Base-by-base conservation (phyloP, 2,888 invertebrate species). In the Rhamphomyia laevipes region DNA sequence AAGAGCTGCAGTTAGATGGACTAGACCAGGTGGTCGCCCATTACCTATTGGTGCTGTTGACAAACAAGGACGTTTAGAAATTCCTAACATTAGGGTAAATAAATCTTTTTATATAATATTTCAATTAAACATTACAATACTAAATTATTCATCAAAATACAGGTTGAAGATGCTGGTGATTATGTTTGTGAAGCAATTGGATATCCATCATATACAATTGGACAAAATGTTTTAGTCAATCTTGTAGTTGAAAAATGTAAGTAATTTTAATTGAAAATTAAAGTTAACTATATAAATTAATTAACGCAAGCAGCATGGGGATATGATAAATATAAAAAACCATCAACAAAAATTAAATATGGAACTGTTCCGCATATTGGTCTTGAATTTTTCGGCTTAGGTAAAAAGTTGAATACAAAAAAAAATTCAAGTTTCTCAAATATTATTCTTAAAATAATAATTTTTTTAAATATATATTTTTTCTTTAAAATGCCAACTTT, bases 171-270 rank as follows among this genome's bases (percentile, higher is more conserved):
- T 58, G 75, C 81, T 18, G 94, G 94, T 37, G 75, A 77, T 2
- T 95, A 94, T 70, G 74, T 86, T 49, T 95, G 95, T 66, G 82
- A 86, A 66, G 89, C 90, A 2, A 71, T 79, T 9, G 80, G 78
- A 5, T 82, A 81, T 61, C 73, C 82, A 17, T 61, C 73, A 30
- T 73, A 76, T 35, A 72, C 77, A 1, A 77, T 80, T 6, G 85
- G 84, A 49, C 75, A 82, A 43, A 77, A 81, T 68, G 72, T 82
- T 4, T 73, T 76, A 38, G 91, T 88, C 0, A 73, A 77, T 43
- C 73, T 93, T 16, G 75, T 74, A 31, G 90, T 93, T 1, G 84
- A 86, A 58, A 76, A 77, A 65, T 78, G 91, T 91, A 77, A 82
- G 86, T 79, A 58, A 33, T 27, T 27, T 38, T 15, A 23, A 21